These are phyloP conservation scores for Bilobella aurantiaca DNA, from an alignment of 1,140 invertebrate species.

Conservation along the genomic window DNA sequence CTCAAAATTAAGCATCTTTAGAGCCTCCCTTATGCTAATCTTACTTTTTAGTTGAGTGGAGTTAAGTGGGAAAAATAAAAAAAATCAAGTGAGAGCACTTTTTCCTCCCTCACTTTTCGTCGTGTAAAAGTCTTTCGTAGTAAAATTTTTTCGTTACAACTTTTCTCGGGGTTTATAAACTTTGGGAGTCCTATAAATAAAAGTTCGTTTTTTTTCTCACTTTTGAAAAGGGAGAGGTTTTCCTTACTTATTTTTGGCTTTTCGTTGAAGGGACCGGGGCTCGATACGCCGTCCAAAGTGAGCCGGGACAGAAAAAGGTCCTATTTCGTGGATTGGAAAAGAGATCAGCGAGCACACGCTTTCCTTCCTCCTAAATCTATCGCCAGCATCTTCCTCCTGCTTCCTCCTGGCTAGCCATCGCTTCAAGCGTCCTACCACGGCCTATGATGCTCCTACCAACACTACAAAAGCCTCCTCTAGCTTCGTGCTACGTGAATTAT, in stretches of 20 bases:
- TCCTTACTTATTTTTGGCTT: constrained; percentile 2
- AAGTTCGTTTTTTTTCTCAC: not conserved
- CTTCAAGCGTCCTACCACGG: no score
- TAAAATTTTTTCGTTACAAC: not conserved
- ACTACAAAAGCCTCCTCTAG: not conserved
- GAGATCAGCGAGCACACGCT: not conserved
- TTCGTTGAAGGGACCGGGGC: not conserved
- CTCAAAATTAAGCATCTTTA: no score
- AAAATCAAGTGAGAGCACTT: no score
- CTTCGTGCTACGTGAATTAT: no score
- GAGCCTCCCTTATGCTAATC: no score
- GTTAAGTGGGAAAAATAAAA: constrained; percentile 4
- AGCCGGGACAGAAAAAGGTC: no score
- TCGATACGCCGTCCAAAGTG: not conserved
- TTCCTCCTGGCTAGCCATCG: no score
- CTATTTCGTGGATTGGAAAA: no score
- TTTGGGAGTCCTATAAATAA: constrained; percentile 3
- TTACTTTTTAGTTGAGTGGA: not conserved
- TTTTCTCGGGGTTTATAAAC: constrained; percentile 9
- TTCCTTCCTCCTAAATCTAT: not conserved
- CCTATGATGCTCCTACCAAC: not conserved
- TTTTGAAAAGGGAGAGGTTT: not conserved
- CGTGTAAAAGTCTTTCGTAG: not conserved
- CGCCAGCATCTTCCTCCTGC: not conserved
- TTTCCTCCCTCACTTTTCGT: not conserved